A percentile compares a stretch with the other conserved stretches of the same genome.
Conservation (phyloP, 1,140 invertebrate species). For the Samia ricini region DNA sequence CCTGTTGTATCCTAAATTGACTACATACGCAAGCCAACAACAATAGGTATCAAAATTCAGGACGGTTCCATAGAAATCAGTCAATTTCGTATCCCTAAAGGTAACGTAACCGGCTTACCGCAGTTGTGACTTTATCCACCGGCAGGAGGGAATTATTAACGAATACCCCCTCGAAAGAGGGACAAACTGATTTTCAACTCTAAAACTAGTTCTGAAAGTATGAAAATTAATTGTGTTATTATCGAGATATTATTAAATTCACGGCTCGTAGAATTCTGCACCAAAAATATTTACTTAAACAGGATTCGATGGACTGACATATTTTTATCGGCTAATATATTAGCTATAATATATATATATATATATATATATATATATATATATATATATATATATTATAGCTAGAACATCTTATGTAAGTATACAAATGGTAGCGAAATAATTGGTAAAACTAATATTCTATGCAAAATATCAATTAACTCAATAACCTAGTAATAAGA, state of each 20-base stretch:
- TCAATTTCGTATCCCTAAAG: constrained; percentile 16
- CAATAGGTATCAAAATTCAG: constrained; percentile 18
- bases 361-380: no score
- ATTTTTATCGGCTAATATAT: not conserved
- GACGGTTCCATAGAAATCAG: constrained; percentile 22
- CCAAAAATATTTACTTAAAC: not conserved
- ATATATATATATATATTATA: no score
- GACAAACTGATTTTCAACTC: not conserved
- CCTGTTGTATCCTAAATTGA: not conserved
- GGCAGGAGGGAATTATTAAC: constrained; percentile 28
- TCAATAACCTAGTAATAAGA: no score
- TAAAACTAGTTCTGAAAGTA: not conserved
- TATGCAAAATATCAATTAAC: no score
- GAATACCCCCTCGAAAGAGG: not conserved
- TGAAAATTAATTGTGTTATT: not conserved
- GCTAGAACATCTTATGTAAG: no score
- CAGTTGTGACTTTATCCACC: constrained; percentile 14
- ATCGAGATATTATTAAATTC: not conserved
- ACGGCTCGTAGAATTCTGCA: not conserved
- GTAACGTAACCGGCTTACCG: constrained; percentile 25
- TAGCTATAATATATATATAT: no score
- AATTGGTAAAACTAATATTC: no score
- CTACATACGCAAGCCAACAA: not conserved
- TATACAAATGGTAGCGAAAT: no score
- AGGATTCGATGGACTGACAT: not conserved